Percentiles rank a stretch among this genome's conserved stretches.
Evolutionary conservation across 2,797 vertebrate species (phyloP).

Genomic region (Myotis vivesi): DNA sequence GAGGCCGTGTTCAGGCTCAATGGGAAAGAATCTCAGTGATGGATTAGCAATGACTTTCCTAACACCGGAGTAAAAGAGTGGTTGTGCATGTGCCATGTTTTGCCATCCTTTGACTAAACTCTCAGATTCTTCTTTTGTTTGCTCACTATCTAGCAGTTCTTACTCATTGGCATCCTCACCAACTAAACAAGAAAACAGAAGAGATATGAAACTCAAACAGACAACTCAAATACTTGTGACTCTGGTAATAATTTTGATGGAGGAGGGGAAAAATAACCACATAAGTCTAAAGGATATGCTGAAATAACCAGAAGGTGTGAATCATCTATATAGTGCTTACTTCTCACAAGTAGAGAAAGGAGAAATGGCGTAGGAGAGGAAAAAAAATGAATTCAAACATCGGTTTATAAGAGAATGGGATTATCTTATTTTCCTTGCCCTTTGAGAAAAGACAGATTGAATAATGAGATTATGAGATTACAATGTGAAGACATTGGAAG

Average conservation of each 20-base stretch:
- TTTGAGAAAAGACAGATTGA: not conserved
- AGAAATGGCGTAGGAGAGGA: not conserved
- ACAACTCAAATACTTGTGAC: not conserved
- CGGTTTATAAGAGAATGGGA: not conserved
- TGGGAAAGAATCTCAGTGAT: not conserved
- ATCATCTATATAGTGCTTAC: not conserved
- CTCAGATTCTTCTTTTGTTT: not conserved
- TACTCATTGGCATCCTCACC: not conserved
- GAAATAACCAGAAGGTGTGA: not conserved
- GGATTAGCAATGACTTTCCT: not conserved
- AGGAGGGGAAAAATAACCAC: not conserved
- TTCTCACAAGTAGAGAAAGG: not conserved
- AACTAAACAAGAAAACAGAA: slow-evolving; percentile 28
- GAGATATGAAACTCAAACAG: not conserved
- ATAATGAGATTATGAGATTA: slow-evolving; percentile 12
- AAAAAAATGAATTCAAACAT: slow-evolving; percentile 1
- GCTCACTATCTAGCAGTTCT: not conserved
- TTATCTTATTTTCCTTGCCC: not conserved
- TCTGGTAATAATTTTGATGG: not conserved
- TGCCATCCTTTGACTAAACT: not conserved
- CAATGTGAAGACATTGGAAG: not conserved
- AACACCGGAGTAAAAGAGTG: not conserved
- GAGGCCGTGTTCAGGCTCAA: not conserved
- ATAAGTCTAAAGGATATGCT: not conserved
- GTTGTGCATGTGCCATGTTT: not conserved